These are phyloP conservation scores for Margaritifera margaritifera DNA, from an alignment of 2,888 invertebrate genomes.

Conservation along the genomic window DNA sequence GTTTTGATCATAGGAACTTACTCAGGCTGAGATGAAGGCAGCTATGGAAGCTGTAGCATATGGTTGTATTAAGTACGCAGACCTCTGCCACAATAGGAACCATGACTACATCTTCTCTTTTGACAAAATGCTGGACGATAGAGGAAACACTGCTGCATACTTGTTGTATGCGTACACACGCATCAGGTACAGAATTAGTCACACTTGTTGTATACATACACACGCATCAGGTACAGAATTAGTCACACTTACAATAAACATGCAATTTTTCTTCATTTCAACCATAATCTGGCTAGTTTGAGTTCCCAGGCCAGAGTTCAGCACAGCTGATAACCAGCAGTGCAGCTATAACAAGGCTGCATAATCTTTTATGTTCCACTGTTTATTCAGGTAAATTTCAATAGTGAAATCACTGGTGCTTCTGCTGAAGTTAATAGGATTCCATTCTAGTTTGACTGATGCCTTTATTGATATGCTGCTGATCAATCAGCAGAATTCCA, in stretches of 20 bases:
- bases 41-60: slow-evolving; percentile 96
- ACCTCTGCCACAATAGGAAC: slow-evolving; percentile 92
- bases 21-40: slow-evolving; percentile 83
- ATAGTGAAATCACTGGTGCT: no score
- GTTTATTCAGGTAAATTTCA: no score
- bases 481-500: no score
- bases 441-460: no score
- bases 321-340: no score
- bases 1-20: slow-evolving; percentile 77
- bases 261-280: no score
- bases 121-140: slow-evolving; percentile 99
- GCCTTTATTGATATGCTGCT: no score
- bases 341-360: no score
- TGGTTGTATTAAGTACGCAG: slow-evolving; percentile 97
- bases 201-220: slow-evolving; percentile 89
- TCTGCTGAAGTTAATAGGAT: no score
- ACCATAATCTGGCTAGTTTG: no score
- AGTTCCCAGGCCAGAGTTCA: no score
- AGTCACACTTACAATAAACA: neutral
- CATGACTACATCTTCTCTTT: slow-evolving; percentile 98
- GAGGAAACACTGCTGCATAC: slow-evolving; percentile 99
- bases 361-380: no score
- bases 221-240: slow-evolving; percentile 84
- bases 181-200: slow-evolving; percentile 79
- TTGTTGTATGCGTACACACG: slow-evolving; percentile 94